A percentile compares a stretch with the other conserved stretches of the same genome.
These are phyloP conservation scores for Sphecodes monilicornis DNA, from an alignment of 2,888 invertebrate genomes.

Conservation along the genomic window DNA sequence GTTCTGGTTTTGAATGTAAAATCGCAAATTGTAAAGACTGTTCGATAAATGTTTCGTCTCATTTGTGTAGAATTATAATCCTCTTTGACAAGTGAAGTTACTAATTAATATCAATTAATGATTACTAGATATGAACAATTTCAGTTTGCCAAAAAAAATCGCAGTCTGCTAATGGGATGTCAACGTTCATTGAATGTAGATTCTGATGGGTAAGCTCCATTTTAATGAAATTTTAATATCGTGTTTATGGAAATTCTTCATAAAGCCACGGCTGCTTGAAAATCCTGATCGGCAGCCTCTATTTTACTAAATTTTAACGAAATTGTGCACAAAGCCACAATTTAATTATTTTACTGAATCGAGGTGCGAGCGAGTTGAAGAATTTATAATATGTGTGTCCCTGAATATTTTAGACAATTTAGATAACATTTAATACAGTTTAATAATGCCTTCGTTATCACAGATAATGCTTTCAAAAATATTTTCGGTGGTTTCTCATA, in stretches of 20 bases:
- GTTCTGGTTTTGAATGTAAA: background rate
- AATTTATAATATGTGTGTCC: background rate
- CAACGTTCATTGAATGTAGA: background rate
- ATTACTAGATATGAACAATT: background rate
- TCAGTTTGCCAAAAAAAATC: background rate
- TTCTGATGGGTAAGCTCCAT: background rate
- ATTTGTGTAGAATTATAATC: background rate
- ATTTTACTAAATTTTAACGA: background rate
- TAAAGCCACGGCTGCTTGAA: background rate
- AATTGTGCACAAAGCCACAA: background rate
- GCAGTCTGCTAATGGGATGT: background rate
- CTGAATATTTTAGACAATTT: background rate
- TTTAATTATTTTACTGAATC: background rate
- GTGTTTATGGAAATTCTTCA: background rate
- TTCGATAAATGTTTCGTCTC: background rate
- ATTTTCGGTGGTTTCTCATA: background rate
- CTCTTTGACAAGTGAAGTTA: background rate
- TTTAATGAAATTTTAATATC: background rate
- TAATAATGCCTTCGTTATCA: rapidly evolving
- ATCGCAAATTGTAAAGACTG: background rate
- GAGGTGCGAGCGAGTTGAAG: background rate
- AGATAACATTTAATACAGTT: background rate
- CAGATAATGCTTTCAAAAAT: background rate
- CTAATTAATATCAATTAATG: background rate
- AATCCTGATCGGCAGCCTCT: background rate